phyloP scores from a whole-genome alignment of 1,140 invertebrate species.

The Caenorhabditis inopinata region DNA sequence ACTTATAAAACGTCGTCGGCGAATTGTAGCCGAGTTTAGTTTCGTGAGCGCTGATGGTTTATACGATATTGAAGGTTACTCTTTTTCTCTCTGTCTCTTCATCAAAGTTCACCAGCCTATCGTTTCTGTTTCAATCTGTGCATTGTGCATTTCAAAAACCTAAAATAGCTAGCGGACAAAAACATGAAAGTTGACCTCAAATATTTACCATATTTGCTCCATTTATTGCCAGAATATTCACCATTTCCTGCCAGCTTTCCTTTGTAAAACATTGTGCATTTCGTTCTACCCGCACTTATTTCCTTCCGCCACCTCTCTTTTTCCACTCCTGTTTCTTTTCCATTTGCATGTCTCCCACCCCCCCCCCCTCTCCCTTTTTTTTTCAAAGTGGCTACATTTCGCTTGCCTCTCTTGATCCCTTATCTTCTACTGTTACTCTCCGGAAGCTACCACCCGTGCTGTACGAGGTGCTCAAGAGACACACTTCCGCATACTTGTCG shows the following conservation, averaged over 20 bases:
- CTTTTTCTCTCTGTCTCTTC: too few species aligned
- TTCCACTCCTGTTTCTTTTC: not conserved
- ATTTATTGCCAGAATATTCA: too few species aligned
- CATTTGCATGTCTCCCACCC: not conserved
- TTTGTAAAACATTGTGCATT: not conserved
- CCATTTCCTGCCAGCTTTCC: not conserved
- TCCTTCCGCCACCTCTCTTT: not conserved
- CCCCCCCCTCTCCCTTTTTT: not conserved
- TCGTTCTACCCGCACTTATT: not conserved
- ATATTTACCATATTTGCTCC: not conserved
- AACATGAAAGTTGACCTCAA: slow-evolving; percentile 1
- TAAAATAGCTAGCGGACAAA: not conserved
- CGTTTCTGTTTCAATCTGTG: too few species aligned
- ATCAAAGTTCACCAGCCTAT: too few species aligned
- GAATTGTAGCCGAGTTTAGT: too few species aligned
- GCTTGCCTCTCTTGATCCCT: not conserved
- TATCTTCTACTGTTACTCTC: not conserved
- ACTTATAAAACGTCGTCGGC: too few species aligned
- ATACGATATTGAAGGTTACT: too few species aligned
- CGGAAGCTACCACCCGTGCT: not conserved
- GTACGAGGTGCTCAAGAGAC: slow-evolving; percentile 8
- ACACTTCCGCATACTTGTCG: not conserved
- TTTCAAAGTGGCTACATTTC: not conserved
- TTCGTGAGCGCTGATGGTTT: too few species aligned
- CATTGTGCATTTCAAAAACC: too few species aligned